Evolutionary conservation across 2,113 vertebrate genomes (phyloP).

Genomic region (Sander vitreus): DNA sequence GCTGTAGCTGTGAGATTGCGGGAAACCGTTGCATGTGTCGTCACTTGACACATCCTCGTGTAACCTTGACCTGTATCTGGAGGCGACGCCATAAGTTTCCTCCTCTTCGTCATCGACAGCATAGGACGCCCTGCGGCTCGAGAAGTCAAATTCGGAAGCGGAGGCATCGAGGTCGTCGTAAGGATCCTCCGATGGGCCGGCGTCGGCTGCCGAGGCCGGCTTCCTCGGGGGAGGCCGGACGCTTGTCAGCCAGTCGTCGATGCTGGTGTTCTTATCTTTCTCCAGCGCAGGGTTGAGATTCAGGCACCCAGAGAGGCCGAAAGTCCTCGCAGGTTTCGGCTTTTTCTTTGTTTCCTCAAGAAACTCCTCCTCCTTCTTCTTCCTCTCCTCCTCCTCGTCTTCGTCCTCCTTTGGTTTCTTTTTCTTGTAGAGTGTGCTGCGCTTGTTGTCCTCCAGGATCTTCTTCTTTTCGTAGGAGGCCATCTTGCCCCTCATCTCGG

Average conservation of each 20-base stretch:
- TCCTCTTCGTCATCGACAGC: slow-evolving; percentile 74
- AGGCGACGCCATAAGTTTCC: slow-evolving; percentile 76
- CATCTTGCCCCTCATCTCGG: slow-evolving; percentile 92
- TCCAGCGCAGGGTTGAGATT: slow-evolving; percentile 75
- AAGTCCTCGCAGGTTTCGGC: slow-evolving; percentile 64
- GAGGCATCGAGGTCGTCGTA: slow-evolving; percentile 79
- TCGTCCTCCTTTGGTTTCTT: slow-evolving; percentile 88
- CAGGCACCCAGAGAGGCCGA: slow-evolving; percentile 75
- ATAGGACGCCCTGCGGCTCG: slow-evolving; percentile 80
- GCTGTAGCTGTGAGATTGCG: slow-evolving; percentile 56
- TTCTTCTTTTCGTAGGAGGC: slow-evolving; percentile 91
- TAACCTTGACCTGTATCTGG: slow-evolving; percentile 83
- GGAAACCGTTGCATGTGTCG: slow-evolving; percentile 72
- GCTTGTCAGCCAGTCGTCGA: slow-evolving; percentile 89
- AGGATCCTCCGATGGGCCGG: slow-evolving; percentile 35
- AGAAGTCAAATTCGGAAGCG: slow-evolving; percentile 86
- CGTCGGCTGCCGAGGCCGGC: slow-evolving; percentile 66
- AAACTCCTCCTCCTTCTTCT: slow-evolving; percentile 78
- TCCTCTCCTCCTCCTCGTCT: slow-evolving; percentile 71
- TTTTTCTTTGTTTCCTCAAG: slow-evolving; percentile 70
- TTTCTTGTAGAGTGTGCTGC: slow-evolving; percentile 96
- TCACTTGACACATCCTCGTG: slow-evolving; percentile 62
- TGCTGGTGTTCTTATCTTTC: slow-evolving; percentile 77
- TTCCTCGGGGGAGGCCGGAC: slow-evolving; percentile 85
- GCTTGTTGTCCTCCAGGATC: slow-evolving; percentile 91